Evolutionary conservation across 2,888 invertebrate species (phyloP), one percentile per base, ranked within the genome.

Genomic region (Andrena trimmerana): DNA sequence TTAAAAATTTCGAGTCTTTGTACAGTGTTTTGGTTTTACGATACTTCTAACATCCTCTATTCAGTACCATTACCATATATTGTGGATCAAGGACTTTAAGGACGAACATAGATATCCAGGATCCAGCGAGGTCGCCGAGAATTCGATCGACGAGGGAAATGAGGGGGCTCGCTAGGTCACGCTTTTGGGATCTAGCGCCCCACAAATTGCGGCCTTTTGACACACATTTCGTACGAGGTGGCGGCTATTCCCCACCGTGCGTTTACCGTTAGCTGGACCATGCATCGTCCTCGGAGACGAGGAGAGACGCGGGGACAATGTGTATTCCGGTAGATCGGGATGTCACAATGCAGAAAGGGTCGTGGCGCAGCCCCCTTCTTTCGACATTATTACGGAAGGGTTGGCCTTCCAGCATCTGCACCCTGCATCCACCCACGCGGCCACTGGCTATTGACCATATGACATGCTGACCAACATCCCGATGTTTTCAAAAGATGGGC

Each of bases 401-500:
- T 94, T 94, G 92, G 87, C 88, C 86, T 88, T 86, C 86, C 87
- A 63, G 91, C 93, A 93, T 92, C 93, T 94, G 93, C 93, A 89
- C 87, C 60, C 83, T 87, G 87, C 81, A 88, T 91, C 90, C 91
- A 89, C 90, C 89, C 90, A 90, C 89, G 88, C 91, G 91, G 89
- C 91, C 91, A 90, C 89, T 90, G 89, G 83, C 92, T 90, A 92
- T 92, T 92, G 93, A 93, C 94, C 94, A 94, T 93, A 93, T 94
- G 94, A 94, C 94, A 93, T 91, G 94, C 94, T 94, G 94, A 94
- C 94, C 94, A 94, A 94, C 90, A 93, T 94, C 86, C 84, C 83
- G 78, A 86, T 87, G 86, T 89, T 91, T 90, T 82, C 71, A 79
- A 81, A 85, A 76, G 86, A 77, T 50, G 62, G 80, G 82, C 74